These are phyloP conservation scores for Brachylomia viminalis DNA, from an alignment of 2,888 invertebrate species.

Conservation along the genomic window DNA sequence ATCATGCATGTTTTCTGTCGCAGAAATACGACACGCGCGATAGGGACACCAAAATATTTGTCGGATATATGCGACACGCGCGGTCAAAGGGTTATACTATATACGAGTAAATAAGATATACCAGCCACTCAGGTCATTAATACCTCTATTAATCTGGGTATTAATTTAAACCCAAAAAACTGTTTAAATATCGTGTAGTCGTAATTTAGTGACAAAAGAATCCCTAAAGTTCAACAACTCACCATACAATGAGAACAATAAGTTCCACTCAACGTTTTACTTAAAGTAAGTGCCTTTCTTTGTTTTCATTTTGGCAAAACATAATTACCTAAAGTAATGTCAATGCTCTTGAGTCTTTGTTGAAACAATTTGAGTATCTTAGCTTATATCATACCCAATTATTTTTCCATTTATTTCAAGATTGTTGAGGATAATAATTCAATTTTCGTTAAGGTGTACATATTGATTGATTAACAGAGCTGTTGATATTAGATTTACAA, in stretches of 20 bases:
- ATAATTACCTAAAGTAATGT: conserved; percentile 26
- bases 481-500: background rate
- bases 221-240: conserved; percentile 17
- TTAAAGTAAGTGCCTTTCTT: conserved; percentile 49
- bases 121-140: background rate
- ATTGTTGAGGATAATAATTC: background rate
- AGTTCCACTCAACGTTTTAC: conserved; percentile 23
- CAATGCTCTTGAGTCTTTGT: conserved; percentile 29
- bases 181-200: background rate
- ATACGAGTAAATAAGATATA: no score
- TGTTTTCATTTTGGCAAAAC: conserved; percentile 42
- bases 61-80: no score
- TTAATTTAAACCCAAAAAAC: background rate
- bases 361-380: conserved; percentile 24
- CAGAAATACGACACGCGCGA: no score
- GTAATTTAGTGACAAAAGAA: background rate
- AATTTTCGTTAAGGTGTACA: conserved; percentile 4
- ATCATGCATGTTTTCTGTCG: no score
- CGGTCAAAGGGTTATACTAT: no score
- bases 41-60: no score
- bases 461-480: background rate
- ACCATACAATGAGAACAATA: conserved; percentile 20
- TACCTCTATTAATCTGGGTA: background rate
- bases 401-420: conserved; percentile 31
- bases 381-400: conserved; percentile 33